These are phyloP conservation scores for Melinopterus prodromus DNA, from an alignment of 2,888 invertebrate species.

Conservation along the genomic window DNA sequence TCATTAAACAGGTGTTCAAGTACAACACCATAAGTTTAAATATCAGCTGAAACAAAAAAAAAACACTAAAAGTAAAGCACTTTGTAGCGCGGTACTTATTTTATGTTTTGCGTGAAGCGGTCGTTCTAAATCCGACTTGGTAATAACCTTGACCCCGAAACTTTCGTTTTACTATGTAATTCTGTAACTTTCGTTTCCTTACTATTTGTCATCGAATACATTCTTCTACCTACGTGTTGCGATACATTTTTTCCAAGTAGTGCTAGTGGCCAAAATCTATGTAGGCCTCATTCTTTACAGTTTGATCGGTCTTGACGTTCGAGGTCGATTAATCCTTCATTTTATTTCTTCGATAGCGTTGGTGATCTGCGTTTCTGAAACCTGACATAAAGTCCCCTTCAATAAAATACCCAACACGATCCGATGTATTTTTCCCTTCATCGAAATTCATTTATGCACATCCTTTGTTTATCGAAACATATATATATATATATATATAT, in stretches of 20 bases:
- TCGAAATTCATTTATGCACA: too few relatives aligned
- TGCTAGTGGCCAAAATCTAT: not conserved
- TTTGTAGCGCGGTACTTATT: not conserved
- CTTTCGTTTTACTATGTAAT: constrained; percentile 4
- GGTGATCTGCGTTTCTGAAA: too few relatives aligned
- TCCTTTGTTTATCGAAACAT: too few relatives aligned
- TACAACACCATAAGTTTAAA: not conserved
- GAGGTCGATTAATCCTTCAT: too few relatives aligned
- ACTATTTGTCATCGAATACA: not conserved
- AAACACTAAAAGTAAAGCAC: not conserved
- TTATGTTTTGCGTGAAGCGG: not conserved
- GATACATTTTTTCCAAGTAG: not conserved
- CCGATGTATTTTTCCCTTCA: too few relatives aligned
- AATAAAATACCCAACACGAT: too few relatives aligned
- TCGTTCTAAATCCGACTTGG: not conserved
- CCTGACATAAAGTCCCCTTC: too few relatives aligned
- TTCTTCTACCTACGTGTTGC: not conserved
- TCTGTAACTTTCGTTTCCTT: not conserved
- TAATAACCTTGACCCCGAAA: not conserved
- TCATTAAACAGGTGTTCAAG: not conserved
- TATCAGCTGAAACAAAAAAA: not conserved
- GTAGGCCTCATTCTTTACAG: not conserved
- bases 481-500: too few relatives aligned
- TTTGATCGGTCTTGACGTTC: too few relatives aligned
- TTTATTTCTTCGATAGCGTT: too few relatives aligned